Base-by-base conservation (phyloP, 2,113 vertebrate genomes). In the Myotis brandtii region DNA sequence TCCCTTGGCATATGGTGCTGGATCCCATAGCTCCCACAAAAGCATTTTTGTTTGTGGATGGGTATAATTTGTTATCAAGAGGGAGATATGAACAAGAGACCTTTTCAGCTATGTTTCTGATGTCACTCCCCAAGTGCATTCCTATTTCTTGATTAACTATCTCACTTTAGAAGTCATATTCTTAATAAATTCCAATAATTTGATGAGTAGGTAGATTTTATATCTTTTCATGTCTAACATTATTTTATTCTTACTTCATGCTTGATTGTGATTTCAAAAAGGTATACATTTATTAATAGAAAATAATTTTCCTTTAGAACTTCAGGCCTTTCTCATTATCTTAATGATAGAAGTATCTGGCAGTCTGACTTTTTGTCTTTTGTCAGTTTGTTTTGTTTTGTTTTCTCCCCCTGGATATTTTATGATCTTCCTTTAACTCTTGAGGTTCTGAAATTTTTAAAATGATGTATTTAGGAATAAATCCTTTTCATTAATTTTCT, bases 61-160 rank as follows among this genome's bases (percentile, higher is more conserved):
- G 32, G 7, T 52, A 4, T 6, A 25, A 0, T 37, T 32, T 85
- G 83, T n/a, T 77, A 9, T 37, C 18, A 50, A 70, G 46, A 69
- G 40, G 14, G 66, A 25, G 5, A 52, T 69, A 37, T 0, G 0
- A 1, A 50, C 9, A 48, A 18, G n/a, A 50, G 43, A 50, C 30
- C 10, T 50, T 16, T 67, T 34, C 0, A 5, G 46, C 14, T 37
- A 37, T 34, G 43, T 67, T 67, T 8, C 62, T 50, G 12, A 67
- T 48, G 4, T 67, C 62, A 85, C 8, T 67, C 62, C 62, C 2
- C 9, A 48, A 11, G 23, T 30, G 25, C 13, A 6, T 69, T 52
- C 13, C 17, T 2, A 7, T 50, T 80, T 87, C 32, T 23, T 80
- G 52, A 37, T 48, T 81, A 50, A 64, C 52, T 37, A 3, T 12